Conservation (phyloP, 2,797 vertebrate species). For the Neosalanx taihuensis region DNA sequence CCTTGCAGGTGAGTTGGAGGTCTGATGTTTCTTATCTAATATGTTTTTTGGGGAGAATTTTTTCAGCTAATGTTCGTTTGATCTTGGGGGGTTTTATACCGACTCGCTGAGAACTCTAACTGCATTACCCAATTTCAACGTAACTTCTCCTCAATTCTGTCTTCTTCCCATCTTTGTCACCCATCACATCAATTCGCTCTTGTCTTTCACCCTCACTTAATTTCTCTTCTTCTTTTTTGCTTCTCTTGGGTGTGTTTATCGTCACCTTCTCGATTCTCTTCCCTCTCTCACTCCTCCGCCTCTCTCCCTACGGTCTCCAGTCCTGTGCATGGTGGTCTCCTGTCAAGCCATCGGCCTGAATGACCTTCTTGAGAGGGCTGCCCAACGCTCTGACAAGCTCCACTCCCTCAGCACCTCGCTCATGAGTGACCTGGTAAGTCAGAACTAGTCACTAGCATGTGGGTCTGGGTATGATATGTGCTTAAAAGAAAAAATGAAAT, state of each 20-base stretch:
- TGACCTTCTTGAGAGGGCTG: slow-evolving; percentile 72
- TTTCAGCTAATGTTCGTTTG: too few relatives aligned
- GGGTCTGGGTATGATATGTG: too few relatives aligned
- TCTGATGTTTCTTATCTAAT: not conserved
- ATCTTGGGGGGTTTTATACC: too few relatives aligned
- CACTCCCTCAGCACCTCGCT: slow-evolving; percentile 73
- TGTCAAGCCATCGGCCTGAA: slow-evolving; percentile 58
- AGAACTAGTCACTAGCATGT: not conserved
- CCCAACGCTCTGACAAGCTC: slow-evolving; percentile 72
- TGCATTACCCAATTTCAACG: not conserved
- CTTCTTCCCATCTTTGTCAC: not conserved
- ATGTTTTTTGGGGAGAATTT: too few relatives aligned
- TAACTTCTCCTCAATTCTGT: not conserved
- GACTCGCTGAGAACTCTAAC: too few relatives aligned
- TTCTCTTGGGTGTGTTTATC: not conserved
- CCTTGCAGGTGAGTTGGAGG: slow-evolving; percentile 26
- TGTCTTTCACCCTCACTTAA: not conserved
- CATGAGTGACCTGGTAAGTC: slow-evolving; percentile 69
- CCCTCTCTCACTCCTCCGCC: not conserved
- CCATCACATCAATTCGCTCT: not conserved
- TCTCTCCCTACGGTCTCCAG: slow-evolving; percentile 15
- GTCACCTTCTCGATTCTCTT: not conserved
- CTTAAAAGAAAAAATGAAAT: too few relatives aligned
- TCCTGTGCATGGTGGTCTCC: slow-evolving; percentile 44
- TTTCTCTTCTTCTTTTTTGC: not conserved